A percentile compares a stretch with the other conserved stretches of the same genome.
Conservation (phyloP, 2,113 vertebrate species). For the Himantopus leucocephalus region DNA sequence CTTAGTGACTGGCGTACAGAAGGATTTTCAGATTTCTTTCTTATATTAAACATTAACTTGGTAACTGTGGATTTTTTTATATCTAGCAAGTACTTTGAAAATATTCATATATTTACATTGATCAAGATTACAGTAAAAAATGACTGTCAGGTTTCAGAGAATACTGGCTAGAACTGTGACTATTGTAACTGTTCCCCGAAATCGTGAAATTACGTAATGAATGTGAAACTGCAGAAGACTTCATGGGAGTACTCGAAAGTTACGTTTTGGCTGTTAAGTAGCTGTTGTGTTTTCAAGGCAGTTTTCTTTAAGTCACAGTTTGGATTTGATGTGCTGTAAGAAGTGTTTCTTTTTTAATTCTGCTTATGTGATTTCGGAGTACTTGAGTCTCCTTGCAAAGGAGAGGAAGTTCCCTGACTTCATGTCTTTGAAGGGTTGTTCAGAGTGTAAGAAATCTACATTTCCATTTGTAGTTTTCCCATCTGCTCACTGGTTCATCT, state of each 20-base stretch:
- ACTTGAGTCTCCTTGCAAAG: neutral
- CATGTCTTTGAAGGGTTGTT: neutral
- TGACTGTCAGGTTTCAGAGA: neutral
- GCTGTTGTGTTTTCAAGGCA: neutral
- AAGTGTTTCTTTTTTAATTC: neutral
- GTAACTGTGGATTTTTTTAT: neutral
- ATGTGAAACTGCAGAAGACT: neutral
- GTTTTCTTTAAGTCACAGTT: neutral
- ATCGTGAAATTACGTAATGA: neutral
- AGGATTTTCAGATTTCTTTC: neutral
- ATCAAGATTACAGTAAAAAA: neutral
- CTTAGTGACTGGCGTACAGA: neutral
- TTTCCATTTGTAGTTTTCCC: neutral
- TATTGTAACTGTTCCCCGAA: rapidly evolving
- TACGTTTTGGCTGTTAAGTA: neutral
- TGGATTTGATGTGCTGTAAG: neutral
- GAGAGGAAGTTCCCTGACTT: neutral
- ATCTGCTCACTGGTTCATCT: neutral
- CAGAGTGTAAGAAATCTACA: neutral
- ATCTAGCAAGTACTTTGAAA: neutral
- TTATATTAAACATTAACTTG: neutral
- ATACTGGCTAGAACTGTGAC: neutral
- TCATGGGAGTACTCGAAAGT: neutral
- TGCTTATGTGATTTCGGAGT: neutral
- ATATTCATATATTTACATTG: neutral